Conservation (phyloP, 2,797 vertebrate genomes). For the Coregonus ussuriensis region DNA sequence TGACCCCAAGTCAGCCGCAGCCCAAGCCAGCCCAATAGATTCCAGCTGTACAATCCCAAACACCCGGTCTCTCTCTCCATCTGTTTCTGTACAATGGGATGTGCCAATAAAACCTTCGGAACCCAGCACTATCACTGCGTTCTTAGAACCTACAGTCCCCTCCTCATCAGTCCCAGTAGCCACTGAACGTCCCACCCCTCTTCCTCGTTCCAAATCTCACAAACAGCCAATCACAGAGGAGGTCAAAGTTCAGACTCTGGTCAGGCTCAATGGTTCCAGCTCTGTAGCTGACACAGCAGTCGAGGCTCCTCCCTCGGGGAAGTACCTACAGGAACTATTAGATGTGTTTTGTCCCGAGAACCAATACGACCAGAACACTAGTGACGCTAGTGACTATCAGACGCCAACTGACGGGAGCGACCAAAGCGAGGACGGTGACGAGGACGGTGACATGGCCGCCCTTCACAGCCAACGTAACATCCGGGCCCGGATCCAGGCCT, state of each 20-base stretch:
- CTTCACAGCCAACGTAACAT: slow-evolving; percentile 81
- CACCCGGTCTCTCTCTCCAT: slow-evolving; percentile 47
- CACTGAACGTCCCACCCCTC: slow-evolving; percentile 81
- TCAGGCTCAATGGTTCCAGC: slow-evolving; percentile 39
- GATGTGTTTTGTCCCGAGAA: slow-evolving; percentile 59
- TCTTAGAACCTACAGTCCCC: slow-evolving; percentile 46
- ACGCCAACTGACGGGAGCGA: slow-evolving; percentile 17
- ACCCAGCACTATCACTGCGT: not conserved
- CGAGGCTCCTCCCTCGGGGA: slow-evolving; percentile 16
- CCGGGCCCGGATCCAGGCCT: slow-evolving; percentile 86
- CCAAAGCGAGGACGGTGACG: slow-evolving; percentile 49
- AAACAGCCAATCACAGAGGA: slow-evolving; percentile 73
- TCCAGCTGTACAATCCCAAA: slow-evolving; percentile 6
- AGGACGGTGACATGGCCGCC: slow-evolving; percentile 75
- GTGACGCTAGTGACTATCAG: slow-evolving; percentile 11
- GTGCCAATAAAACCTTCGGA: slow-evolving; percentile 5
- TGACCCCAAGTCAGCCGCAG: slow-evolving; percentile 26
- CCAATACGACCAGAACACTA: slow-evolving; percentile 21
- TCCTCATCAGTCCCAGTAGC: slow-evolving; percentile 50
- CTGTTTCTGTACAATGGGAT: slow-evolving; percentile 62
- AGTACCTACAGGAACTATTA: slow-evolving; percentile 68
- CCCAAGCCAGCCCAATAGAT: slow-evolving; percentile 12
- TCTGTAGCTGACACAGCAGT: slow-evolving; percentile 25
- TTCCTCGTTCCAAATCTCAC: slow-evolving; percentile 84
- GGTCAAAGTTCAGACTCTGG: slow-evolving; percentile 61